Evolutionary conservation across 2,888 invertebrate species (phyloP).

Genomic region (Caenorhabditis wallacei): DNA sequence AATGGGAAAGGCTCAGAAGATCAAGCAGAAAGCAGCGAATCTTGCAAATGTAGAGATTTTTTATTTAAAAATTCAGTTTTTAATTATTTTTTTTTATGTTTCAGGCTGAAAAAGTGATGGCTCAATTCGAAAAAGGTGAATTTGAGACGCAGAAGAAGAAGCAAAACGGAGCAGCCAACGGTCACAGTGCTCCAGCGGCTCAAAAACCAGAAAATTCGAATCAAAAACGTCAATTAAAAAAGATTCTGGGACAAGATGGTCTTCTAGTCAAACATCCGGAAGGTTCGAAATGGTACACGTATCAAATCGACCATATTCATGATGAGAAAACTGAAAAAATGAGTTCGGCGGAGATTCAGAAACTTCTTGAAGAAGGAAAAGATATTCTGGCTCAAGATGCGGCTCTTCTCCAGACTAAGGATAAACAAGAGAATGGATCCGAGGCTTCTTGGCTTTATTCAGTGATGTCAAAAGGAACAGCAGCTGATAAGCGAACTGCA

Average conservation of each 20-base stretch:
- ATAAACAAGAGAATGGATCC: conserved; percentile 65
- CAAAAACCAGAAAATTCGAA: conserved; percentile 21
- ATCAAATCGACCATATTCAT: conserved; percentile 71
- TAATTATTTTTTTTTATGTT: background rate
- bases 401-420: conserved; percentile 67
- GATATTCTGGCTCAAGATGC: conserved; percentile 66
- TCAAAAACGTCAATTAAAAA: conserved; percentile 60
- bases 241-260: conserved; percentile 54
- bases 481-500: conserved; percentile 92
- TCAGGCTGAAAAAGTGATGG: conserved; percentile 46
- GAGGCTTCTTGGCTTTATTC: conserved; percentile 88
- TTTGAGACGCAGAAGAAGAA: conserved; percentile 34
- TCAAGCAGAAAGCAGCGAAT: conserved; percentile 45
- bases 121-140: conserved; percentile 50
- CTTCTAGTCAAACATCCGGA: conserved; percentile 72
- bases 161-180: background rate
- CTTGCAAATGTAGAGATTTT: conserved; percentile 45
- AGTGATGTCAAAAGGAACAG: conserved; percentile 90
- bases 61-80: background rate
- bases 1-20: conserved; percentile 36
- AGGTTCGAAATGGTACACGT: conserved; percentile 76
- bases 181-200: background rate
- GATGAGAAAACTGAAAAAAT: conserved; percentile 59
- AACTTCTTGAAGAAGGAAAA: conserved; percentile 68
- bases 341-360: conserved; percentile 51